These are phyloP conservation scores for Isaurus tuberculatus DNA, from an alignment of 92 coral and sea anemone genomes.

Conservation along the genomic window DNA sequence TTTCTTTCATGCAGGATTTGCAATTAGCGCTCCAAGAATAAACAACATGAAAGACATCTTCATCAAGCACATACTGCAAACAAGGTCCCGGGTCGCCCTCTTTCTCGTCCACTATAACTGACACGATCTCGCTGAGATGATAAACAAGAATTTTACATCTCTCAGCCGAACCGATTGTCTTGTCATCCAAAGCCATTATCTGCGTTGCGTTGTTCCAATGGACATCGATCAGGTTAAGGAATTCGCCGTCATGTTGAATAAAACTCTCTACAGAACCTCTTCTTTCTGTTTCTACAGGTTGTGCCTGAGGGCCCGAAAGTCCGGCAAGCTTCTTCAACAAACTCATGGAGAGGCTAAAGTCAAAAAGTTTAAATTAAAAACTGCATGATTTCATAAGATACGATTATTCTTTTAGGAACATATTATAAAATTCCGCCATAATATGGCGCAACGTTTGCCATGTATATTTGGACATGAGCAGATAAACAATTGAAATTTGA, in stretches of 20 bases:
- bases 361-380: neutral
- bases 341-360: constrained; percentile 61
- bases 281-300: constrained; percentile 66
- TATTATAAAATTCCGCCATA: constrained; percentile 25
- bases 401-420: neutral
- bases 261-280: constrained; percentile 51
- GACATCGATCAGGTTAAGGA: constrained; percentile 76
- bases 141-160: constrained; percentile 88
- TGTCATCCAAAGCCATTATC: constrained; percentile 82
- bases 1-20: constrained; percentile 77
- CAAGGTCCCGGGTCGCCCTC: constrained; percentile 95
- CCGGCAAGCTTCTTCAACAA: constrained; percentile 82
- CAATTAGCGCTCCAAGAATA: constrained; percentile 84
- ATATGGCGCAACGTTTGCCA: constrained; percentile 7
- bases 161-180: constrained; percentile 80
- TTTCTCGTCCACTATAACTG: constrained; percentile 86
- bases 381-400: constrained; percentile 6
- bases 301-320: constrained; percentile 69
- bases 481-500: constrained; percentile 1
- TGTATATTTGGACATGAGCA: constrained; percentile 12
- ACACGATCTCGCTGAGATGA: constrained; percentile 84
- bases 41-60: constrained; percentile 79
- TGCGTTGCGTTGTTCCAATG: constrained; percentile 88
- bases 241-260: constrained; percentile 61
- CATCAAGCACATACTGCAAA: constrained; percentile 87